Evolutionary conservation across 1,140 invertebrate genomes (phyloP).

Genomic region (Linepithema humile): DNA sequence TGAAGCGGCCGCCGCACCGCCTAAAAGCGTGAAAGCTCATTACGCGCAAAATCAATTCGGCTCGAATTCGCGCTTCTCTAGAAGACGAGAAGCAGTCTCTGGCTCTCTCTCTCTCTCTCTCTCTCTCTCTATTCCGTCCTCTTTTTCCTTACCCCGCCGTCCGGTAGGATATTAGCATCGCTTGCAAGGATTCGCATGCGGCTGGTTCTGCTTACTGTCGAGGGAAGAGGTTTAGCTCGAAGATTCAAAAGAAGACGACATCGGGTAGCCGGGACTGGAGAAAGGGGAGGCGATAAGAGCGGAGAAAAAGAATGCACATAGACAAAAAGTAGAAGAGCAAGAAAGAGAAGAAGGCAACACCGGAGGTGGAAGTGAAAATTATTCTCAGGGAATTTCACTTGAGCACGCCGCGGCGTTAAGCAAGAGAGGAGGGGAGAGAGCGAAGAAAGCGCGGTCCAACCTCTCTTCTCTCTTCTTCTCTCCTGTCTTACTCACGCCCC

Average conservation of each 20-base stretch:
- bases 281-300: neutral
- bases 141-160: neutral
- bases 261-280: neutral
- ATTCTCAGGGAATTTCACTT: slow-evolving; percentile 71
- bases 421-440: neutral
- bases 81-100: slow-evolving; percentile 23
- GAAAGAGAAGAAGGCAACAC: slow-evolving; percentile 13
- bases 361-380: slow-evolving; percentile 70
- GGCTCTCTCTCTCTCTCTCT: neutral
- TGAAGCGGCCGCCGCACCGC: slow-evolving; percentile 39
- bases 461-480: slow-evolving; percentile 33
- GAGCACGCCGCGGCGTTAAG: slow-evolving; percentile 37
- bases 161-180: slow-evolving; percentile 47
- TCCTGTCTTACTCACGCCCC: neutral
- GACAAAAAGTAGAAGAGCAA: slow-evolving; percentile 11
- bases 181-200: slow-evolving; percentile 37
- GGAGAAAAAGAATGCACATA: slow-evolving; percentile 9
- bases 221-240: slow-evolving; percentile 26
- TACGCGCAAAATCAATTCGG: slow-evolving; percentile 50
- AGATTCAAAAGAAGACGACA: slow-evolving; percentile 62
- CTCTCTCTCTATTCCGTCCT: neutral
- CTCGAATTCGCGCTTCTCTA: slow-evolving; percentile 19
- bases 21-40: slow-evolving; percentile 58
- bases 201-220: slow-evolving; percentile 55
- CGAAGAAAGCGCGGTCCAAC: slow-evolving; percentile 46